phyloP scores from a whole-genome alignment of 92 coral and sea anemone species.

The Epizoanthus scotinus region DNA sequence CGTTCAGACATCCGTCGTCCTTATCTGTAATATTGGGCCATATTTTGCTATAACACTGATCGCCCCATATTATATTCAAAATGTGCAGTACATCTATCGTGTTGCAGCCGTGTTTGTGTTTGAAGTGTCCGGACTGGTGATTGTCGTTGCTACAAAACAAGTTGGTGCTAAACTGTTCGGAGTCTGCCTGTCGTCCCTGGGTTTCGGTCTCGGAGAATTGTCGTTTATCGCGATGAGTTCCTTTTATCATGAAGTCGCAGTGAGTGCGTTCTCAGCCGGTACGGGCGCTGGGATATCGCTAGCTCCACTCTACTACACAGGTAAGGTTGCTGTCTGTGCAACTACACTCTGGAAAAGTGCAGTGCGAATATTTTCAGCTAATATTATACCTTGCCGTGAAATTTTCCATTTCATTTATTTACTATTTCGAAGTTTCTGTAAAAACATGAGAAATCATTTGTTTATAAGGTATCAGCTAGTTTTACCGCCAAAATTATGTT shows the following conservation, averaged over 20 bases:
- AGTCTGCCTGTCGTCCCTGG: slow-evolving; percentile 71
- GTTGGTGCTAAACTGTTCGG: slow-evolving; percentile 69
- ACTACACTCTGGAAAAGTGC: too few relatives aligned
- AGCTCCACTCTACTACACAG: slow-evolving; percentile 85
- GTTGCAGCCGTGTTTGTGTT: slow-evolving; percentile 62
- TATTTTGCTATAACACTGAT: slow-evolving; percentile 71
- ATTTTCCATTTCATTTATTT: neutral
- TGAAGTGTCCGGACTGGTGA: slow-evolving; percentile 63
- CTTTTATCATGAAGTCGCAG: slow-evolving; percentile 71
- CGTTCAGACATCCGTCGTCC: slow-evolving; percentile 82
- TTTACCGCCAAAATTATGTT: neutral
- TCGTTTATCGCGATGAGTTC: slow-evolving; percentile 89
- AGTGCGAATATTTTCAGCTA: too few relatives aligned
- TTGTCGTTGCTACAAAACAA: slow-evolving; percentile 64
- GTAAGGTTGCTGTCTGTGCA: slow-evolving; percentile 34
- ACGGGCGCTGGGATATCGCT: slow-evolving; percentile 81
- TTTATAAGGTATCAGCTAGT: neutral
- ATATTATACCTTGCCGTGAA: neutral
- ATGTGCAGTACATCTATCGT: slow-evolving; percentile 72
- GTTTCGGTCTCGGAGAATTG: slow-evolving; percentile 83
- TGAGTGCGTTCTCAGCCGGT: slow-evolving; percentile 81
- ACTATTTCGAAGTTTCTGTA: too few relatives aligned
- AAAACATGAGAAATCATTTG: neutral
- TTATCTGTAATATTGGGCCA: slow-evolving; percentile 84
- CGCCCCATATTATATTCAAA: slow-evolving; percentile 76